Evolutionary conservation across 2,113 vertebrate genomes (phyloP).

Genomic region (Alectura lathami): DNA sequence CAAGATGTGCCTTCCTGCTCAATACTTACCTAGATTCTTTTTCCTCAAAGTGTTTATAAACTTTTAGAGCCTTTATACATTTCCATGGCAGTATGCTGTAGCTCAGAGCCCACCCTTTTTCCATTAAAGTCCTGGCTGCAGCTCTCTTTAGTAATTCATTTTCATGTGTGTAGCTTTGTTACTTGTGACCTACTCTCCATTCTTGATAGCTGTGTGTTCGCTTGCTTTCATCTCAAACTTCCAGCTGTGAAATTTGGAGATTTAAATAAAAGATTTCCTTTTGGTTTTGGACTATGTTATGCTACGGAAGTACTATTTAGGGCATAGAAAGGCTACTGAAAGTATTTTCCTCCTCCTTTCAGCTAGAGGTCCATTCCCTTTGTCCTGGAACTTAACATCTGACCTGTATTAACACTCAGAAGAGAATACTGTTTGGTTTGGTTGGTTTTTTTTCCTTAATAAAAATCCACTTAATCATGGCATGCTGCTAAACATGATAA

Average conservation of each 20-base stretch:
- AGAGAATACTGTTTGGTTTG: neutral
- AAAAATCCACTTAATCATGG: neutral
- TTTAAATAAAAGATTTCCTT: neutral
- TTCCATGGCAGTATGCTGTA: neutral
- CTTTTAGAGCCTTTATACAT: neutral
- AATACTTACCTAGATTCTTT: neutral
- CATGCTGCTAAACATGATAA: neutral
- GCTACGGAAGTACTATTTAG: neutral
- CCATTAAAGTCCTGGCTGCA: neutral
- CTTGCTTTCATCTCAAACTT: neutral
- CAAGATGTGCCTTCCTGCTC: neutral
- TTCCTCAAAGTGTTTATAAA: neutral
- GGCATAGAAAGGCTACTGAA: neutral
- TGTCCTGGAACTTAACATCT: neutral
- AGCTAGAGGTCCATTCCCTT: neutral
- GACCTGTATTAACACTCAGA: neutral
- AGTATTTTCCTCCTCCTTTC: neutral
- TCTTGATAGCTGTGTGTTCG: neutral
- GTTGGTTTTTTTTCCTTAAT: neutral
- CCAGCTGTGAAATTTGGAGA: neutral
- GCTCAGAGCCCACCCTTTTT: neutral
- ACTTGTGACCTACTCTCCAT: neutral
- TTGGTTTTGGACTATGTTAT: neutral
- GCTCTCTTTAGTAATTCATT: neutral
- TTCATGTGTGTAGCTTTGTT: neutral